Base-by-base conservation (phyloP, 2,113 vertebrate genomes). In the Urocolius indicus region DNA sequence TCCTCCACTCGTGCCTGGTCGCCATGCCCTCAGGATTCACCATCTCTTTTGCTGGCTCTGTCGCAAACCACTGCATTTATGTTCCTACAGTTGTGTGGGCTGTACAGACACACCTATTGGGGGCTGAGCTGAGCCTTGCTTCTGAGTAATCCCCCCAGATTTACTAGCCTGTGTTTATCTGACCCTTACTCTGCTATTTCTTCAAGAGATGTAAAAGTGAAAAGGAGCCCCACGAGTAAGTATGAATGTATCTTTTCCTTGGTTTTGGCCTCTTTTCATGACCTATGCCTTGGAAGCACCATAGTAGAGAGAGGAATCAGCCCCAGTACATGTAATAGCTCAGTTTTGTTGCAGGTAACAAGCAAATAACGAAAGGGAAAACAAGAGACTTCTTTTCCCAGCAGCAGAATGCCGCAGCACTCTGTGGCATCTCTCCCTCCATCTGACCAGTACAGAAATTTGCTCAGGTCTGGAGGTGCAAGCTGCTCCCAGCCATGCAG, bases 381-480 rank as follows among this genome's bases (percentile, higher is more conserved):
- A 34, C n/a, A 9, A 52, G 22, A 57, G 17, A 61, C 23, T 8
- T 5, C 0, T 52, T 71, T 73, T 29, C 36, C 66, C 2, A 4
- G 5, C 0, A 0, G 51, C 41, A 51, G 68, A 65, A 55, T 0
- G 2, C 30, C 1, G 3, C 80, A 66, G 41, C 0, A 1, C 45
- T 20, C 34, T 0, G 5, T n/a, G 52, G 66, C 74, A 72, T 5
- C 54, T n/a, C 34, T 59, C 13, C 34, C 26, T 59, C 7, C 38
- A 30, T n/a, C 55, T 5, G 13, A 24, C 26, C 27, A 5, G 24
- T 38, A 7, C 14, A n/a, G 52, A 34, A 41, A 67, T 38, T 5
- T 1, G 3, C 11, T 85, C 59, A 10, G 14, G 5, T 26, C 15
- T 24, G 38, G 51, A 87, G 43, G 19, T 18, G n/a, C 10, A 7